Percentiles rank a stretch among this genome's conserved stretches.
These are phyloP conservation scores for Polyommatus iphigenia DNA, from an alignment of 2,888 invertebrate genomes.

Conservation along the genomic window DNA sequence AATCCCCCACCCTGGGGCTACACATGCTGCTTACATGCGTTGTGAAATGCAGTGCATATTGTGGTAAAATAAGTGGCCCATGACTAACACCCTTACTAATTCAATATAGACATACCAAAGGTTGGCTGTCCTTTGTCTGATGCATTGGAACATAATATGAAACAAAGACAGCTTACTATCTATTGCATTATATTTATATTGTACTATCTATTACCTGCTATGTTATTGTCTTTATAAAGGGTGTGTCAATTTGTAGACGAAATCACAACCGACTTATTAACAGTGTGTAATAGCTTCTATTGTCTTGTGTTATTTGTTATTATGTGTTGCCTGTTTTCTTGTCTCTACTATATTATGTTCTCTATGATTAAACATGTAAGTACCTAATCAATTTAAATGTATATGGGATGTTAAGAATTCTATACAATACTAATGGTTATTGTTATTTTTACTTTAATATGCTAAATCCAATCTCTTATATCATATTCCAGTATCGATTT, in stretches of 20 bases:
- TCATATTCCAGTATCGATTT: constrained; percentile 75
- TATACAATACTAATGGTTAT: constrained; percentile 56
- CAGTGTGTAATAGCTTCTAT: background rate
- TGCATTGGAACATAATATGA: too few relatives aligned
- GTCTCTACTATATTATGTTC: constrained; percentile 20
- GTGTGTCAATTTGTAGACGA: background rate
- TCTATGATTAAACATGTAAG: constrained; percentile 46
- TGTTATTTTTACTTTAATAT: constrained; percentile 57
- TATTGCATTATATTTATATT: background rate
- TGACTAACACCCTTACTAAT: too few relatives aligned
- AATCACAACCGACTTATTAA: background rate
- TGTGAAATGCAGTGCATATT: too few relatives aligned
- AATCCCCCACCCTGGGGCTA: too few relatives aligned
- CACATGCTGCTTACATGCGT: too few relatives aligned
- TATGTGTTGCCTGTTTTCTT: constrained; percentile 26
- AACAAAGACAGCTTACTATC: too few relatives aligned
- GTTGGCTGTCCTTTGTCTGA: too few relatives aligned
- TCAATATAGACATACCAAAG: too few relatives aligned
- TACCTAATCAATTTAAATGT: constrained; percentile 54
- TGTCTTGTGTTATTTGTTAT: constrained; percentile 1
- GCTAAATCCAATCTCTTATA: constrained; percentile 64
- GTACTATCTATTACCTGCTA: too few relatives aligned
- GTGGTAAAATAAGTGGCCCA: background rate
- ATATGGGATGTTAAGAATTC: constrained; percentile 70
- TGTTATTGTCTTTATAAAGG: too few relatives aligned